Conservation (phyloP, 2,113 vertebrate genomes). For the Hippolais icterina region DNA sequence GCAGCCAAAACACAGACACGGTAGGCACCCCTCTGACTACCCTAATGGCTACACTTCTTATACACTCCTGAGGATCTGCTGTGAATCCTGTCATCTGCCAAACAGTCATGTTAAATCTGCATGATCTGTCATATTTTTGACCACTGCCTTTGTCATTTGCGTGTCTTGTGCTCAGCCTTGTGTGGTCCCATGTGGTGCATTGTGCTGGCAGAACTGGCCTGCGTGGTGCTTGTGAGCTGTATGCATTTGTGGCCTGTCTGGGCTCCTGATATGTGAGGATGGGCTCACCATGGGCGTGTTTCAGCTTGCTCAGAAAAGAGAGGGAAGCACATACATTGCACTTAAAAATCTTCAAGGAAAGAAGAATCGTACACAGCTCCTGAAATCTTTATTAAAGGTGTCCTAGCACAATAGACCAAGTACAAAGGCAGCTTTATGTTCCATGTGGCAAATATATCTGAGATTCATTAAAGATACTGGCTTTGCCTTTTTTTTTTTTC, state of each 20-base stretch:
- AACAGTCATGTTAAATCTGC: background rate
- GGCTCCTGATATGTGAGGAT: background rate
- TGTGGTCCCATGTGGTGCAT: rapidly evolving
- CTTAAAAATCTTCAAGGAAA: background rate
- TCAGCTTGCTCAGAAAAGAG: background rate
- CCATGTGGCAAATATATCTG: background rate
- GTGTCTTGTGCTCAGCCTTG: background rate
- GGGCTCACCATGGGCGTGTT: background rate
- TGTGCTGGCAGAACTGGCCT: background rate
- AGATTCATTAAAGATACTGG: background rate
- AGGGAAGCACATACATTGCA: background rate
- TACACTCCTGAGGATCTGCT: background rate
- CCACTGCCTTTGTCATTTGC: background rate
- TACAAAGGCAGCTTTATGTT: background rate
- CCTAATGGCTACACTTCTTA: background rate
- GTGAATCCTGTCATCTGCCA: background rate
- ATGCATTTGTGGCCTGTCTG: background rate
- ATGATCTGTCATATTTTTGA: background rate
- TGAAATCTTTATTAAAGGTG: background rate
- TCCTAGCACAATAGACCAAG: background rate
- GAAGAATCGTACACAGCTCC: background rate
- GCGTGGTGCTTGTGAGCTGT: rapidly evolving
- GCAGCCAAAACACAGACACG: background rate
- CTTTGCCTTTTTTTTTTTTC: background rate
- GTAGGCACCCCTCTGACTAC: background rate